Base-by-base conservation (phyloP, 2,113 vertebrate species). In the Anarrhichthys ocellatus region DNA sequence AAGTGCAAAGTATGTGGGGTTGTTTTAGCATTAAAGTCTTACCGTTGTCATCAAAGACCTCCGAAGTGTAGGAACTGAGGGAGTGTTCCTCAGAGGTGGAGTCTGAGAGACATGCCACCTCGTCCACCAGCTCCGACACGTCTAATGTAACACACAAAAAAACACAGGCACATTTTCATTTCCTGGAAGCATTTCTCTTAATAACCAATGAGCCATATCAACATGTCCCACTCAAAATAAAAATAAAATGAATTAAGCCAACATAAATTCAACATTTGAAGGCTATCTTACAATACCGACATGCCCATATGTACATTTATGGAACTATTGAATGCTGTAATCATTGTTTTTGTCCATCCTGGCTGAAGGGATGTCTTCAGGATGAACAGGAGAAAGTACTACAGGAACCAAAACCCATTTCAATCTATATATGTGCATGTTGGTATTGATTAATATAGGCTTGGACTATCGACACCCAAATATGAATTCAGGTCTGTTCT, bases 31-130 rank as follows among this genome's bases (percentile, higher is more conserved):
- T 74, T 40, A 11, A 1, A 32, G 46, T 50, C 97, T 96, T 94
- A 99, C 98, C 97, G 69, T 97, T 98, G 92, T 99, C 98, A 9
- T 99, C 97, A 0, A 97, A 97, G 0, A 97, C 99, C 83, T 99
- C 98, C 0, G 98, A 98, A 27, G 97, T 97, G 95, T 96, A 97
- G 82, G 98, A 99, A 84, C 95, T 97, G 90, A 97, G 95, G 22
- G 98, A 99, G 76, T 93, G 96, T 6, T 96, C 97, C 91, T 99
- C 98, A 0, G 97, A 97, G 83, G 96, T 97, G 92, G 96, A 97
- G 90, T 97, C 97, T 59, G 97, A 95, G 90, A 97, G 97, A 93
- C 96, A 96, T 34, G 95, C 93, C 77, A 95, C 94, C 69, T 97
- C 96, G 40, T 97, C 96, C 10, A 89, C 77, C 64, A 96, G 94